A percentile compares a stretch with the other conserved stretches of the same genome.
These are phyloP conservation scores for Cerceris ruficornis DNA, from an alignment of 2,888 invertebrate species.

Conservation along the genomic window DNA sequence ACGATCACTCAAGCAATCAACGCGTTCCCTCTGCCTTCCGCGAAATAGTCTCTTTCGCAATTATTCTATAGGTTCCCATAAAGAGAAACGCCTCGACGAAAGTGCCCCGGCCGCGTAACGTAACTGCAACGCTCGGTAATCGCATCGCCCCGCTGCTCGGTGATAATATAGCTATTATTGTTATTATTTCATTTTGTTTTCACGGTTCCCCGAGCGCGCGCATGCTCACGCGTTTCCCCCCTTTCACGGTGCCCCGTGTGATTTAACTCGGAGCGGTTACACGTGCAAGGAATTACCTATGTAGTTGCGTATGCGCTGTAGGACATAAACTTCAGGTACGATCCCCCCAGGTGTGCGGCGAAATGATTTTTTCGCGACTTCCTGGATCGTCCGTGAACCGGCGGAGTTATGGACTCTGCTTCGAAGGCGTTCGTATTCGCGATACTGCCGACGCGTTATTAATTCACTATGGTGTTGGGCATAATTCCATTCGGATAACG, in stretches of 20 bases:
- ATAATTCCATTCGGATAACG: no score
- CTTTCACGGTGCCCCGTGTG: conserved; percentile 15
- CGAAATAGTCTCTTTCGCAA: no score
- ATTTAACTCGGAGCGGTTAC: conserved; percentile 36
- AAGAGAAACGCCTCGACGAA: no score
- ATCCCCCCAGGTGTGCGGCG: conserved; percentile 7
- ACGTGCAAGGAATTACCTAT: conserved; percentile 31
- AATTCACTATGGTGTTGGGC: not conserved
- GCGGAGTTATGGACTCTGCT: conserved; percentile 5
- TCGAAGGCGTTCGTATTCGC: not conserved
- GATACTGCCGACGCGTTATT: not conserved
- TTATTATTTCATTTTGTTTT: conserved; percentile 13
- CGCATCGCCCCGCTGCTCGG: conserved; percentile 5
- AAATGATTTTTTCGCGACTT: conserved; percentile 4
- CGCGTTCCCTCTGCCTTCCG: no score
- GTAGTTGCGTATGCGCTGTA: conserved; percentile 26
- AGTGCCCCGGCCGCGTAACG: conserved; percentile 8
- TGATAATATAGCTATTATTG: conserved; percentile 13
- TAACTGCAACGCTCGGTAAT: not conserved
- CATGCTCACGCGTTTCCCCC: not conserved
- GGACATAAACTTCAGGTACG: conserved; percentile 34
- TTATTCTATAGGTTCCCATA: no score
- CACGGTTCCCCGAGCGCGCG: not conserved
- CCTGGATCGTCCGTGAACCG: conserved; percentile 6
- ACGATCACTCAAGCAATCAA: no score